Evolutionary conservation across 2,797 vertebrate species (phyloP).

Genomic region (Coregonus ussuriensis): DNA sequence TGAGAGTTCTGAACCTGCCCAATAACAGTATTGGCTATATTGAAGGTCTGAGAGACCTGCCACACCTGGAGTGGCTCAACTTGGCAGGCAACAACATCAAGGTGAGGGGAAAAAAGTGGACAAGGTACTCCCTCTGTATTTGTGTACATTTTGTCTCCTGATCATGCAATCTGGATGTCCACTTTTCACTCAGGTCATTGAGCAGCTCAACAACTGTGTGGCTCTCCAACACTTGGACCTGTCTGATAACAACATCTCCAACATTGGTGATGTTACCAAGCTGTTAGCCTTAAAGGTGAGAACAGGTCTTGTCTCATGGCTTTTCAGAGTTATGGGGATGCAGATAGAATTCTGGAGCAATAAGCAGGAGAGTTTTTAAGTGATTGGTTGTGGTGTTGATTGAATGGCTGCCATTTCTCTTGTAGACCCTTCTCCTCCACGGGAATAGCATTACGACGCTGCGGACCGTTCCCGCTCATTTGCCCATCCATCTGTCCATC

Average conservation of each 20-base stretch:
- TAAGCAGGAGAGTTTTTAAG: background rate
- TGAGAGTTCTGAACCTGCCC: conserved; percentile 90
- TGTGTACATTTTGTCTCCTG: background rate
- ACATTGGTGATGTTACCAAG: conserved; percentile 89
- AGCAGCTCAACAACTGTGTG: conserved; percentile 87
- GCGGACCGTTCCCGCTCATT: conserved; percentile 82
- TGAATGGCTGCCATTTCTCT: conserved; percentile 30
- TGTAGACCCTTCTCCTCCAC: conserved; percentile 91
- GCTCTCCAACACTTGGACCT: conserved; percentile 93
- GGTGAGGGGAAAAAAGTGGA: conserved; percentile 62
- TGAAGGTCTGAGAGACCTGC: conserved; percentile 90
- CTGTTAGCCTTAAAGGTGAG: conserved; percentile 85
- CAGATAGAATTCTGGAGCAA: background rate
- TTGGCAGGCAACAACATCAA: conserved; percentile 96
- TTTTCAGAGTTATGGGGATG: background rate
- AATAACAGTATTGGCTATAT: conserved; percentile 96
- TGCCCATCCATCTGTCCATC: conserved; percentile 84
- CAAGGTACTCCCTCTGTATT: background rate
- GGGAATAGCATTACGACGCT: conserved; percentile 96
- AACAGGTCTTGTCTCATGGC: background rate
- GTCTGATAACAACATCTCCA: conserved; percentile 94
- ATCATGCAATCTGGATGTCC: background rate
- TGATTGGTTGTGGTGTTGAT: background rate
- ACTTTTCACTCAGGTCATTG: conserved; percentile 80
- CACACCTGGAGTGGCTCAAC: conserved; percentile 91